A percentile compares a stretch with the other conserved stretches of the same genome.
Conservation (phyloP, 2,113 vertebrate species). For the Poeciliopsis turrubarensis region DNA sequence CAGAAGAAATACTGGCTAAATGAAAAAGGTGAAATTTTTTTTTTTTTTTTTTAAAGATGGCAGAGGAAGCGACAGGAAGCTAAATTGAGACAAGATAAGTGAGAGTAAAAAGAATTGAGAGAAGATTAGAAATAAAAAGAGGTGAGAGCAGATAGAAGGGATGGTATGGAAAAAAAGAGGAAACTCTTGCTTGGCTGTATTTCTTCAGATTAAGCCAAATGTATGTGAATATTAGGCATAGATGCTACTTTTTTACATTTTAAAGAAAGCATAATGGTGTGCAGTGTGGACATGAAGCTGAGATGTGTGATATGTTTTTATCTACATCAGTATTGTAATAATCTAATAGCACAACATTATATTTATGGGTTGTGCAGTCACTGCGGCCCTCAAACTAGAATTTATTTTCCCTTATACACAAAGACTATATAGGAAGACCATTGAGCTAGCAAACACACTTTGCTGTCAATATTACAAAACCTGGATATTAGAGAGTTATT, state of each 20-base stretch:
- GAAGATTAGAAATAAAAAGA: conserved; percentile 35
- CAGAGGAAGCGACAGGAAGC: conserved; percentile 44
- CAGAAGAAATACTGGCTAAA: conserved; percentile 28
- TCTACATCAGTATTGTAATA: conserved; percentile 53
- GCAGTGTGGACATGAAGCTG: conserved; percentile 9
- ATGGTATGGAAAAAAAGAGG: conserved; percentile 11
- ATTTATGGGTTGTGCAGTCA: conserved; percentile 27
- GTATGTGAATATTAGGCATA: not conserved
- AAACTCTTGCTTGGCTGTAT: not conserved
- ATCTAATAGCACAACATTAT: conserved; percentile 53
- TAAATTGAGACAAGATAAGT: conserved; percentile 57
- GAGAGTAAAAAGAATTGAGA: conserved; percentile 30
- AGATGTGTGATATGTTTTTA: conserved; percentile 70
- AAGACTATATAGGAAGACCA: conserved; percentile 64
- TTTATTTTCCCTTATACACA: conserved; percentile 66
- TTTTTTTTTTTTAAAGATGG: not conserved
- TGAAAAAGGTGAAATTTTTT: conserved; percentile 49
- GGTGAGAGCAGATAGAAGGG: conserved; percentile 26
- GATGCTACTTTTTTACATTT: not conserved
- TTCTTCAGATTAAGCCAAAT: not conserved
- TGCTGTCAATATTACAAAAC: conserved; percentile 65
- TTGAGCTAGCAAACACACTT: conserved; percentile 69
- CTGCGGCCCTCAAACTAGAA: conserved; percentile 64
- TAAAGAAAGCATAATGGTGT: not conserved
- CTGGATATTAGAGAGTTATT: conserved; percentile 42